Base-by-base conservation (phyloP, 2,113 vertebrate species). In the Panurus biarmicus region DNA sequence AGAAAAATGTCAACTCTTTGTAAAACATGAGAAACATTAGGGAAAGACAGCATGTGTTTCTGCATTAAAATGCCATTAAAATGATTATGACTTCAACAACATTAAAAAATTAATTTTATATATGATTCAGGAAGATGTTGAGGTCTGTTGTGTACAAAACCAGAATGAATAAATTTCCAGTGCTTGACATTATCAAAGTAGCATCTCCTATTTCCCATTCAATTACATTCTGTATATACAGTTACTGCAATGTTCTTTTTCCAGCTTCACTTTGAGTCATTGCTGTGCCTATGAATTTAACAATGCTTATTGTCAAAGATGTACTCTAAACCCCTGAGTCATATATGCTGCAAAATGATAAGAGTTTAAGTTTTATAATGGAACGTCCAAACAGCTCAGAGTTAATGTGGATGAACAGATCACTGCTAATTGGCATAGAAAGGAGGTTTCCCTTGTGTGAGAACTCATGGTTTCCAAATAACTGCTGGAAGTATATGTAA, bases 1-100 rank as follows among this genome's bases (percentile, higher is more conserved):
- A 85, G 67, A 62, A 82, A 89, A 87, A 82, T 48, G 36, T 66
- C 58, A 91, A 33, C 61, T 83, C 25, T 85, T 71, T 9, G 14
- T 79, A 76, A 91, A 77, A 93, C 38, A 40, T 73, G 47, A 89
- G 62, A 62, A 87, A 47, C 64, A 47, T 72, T 78, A 87, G 62
- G 56, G 38, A 71, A 85, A 93, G 53, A 85, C 71, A 92, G 64
- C 70, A 51, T 61, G 57, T 53, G 66, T 44, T 81, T 91, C n/a
- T 65, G 71, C 70, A 94, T 96, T 89, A 91, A 91, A 93, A 85
- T 89, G 51, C 61, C 72, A 92, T 94, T 95, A 84, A 86, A 84
- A 84, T 71, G 3, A 75, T 92, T 74, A 89, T 65, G 40, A 86
- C 25, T 75, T 90, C 36, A 84, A 67, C 82, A 79, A 26, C 20